phyloP scores from a whole-genome alignment of 2,888 invertebrate species.

The Eilema depressum region DNA sequence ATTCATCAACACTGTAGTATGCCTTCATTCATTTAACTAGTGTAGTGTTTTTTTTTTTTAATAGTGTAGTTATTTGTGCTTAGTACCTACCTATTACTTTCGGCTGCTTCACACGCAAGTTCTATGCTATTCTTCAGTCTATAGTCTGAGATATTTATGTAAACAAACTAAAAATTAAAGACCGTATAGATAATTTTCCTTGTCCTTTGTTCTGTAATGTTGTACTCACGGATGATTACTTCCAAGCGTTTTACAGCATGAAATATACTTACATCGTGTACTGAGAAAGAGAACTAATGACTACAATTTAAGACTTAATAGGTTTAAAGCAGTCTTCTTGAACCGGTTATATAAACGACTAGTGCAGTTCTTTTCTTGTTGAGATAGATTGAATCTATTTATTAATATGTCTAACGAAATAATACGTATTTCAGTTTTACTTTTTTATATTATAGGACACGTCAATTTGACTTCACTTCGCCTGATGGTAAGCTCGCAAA shows the following conservation, averaged over 20 bases:
- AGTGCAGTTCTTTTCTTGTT: neutral
- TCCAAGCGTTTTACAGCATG: slow-evolving; percentile 6
- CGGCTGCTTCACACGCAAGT: too few species aligned
- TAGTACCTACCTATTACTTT: too few species aligned
- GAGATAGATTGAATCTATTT: neutral
- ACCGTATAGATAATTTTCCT: neutral
- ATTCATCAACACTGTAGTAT: too few species aligned
- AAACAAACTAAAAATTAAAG: neutral
- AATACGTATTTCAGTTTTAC: too few species aligned
- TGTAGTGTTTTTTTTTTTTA: too few species aligned
- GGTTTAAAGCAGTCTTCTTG: neutral
- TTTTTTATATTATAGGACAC: too few species aligned
- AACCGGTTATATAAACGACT: neutral
- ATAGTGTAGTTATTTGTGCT: too few species aligned
- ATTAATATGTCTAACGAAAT: too few species aligned
- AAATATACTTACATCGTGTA: slow-evolving; percentile 6
- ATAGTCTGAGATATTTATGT: neutral
- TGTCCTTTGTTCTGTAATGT: neutral
- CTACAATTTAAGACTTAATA: slow-evolving; percentile 2
- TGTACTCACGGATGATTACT: slow-evolving; percentile 5
- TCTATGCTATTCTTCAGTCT: too few species aligned
- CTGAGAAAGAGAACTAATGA: slow-evolving; percentile 16
- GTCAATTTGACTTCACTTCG: too few species aligned
- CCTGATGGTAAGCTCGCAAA: too few species aligned
- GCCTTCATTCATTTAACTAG: too few species aligned